phyloP scores from a whole-genome alignment of 2,888 invertebrate genomes.

The Bunonema sp. region DNA sequence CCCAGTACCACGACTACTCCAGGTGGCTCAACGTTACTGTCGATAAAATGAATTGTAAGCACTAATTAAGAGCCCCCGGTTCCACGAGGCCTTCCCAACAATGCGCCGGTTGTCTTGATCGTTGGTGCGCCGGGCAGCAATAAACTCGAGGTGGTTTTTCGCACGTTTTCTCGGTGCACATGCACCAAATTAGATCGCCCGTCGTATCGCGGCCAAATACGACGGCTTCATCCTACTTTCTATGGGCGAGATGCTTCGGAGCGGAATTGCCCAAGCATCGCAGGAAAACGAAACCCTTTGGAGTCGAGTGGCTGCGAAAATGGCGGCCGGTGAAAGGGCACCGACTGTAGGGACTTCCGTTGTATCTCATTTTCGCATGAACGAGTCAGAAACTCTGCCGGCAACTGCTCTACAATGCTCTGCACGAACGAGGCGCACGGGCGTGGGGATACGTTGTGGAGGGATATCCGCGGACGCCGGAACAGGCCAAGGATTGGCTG shows the following conservation, averaged over 20 bases:
- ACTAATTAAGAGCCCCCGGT: too few species aligned
- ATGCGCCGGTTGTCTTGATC: constrained; percentile 37
- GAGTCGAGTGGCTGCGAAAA: constrained; percentile 40
- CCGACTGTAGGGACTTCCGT: constrained; percentile 22
- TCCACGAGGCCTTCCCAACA: constrained; percentile 18
- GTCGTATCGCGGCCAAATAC: constrained; percentile 36
- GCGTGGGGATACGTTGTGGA: constrained; percentile 48
- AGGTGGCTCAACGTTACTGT: too few species aligned
- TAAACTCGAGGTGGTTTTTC: constrained; percentile 28
- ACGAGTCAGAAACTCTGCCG: constrained; percentile 45
- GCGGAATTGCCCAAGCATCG: constrained; percentile 21
- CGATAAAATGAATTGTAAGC: too few species aligned
- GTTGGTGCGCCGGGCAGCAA: constrained; percentile 43
- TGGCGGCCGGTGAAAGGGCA: constrained; percentile 38
- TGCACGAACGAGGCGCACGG: constrained; percentile 29
- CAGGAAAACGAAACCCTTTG: constrained; percentile 35
- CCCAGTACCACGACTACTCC: too few species aligned
- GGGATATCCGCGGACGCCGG: constrained; percentile 47
- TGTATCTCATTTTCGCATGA: neutral
- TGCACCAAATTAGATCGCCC: too few species aligned
- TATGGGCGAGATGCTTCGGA: constrained; percentile 22
- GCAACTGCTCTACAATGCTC: constrained; percentile 39
- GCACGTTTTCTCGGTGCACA: too few species aligned
- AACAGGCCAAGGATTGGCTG: constrained; percentile 45
- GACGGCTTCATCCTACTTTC: constrained; percentile 34